Conservation (phyloP, 2,113 vertebrate species). For the Chlamydotis undulata region DNA sequence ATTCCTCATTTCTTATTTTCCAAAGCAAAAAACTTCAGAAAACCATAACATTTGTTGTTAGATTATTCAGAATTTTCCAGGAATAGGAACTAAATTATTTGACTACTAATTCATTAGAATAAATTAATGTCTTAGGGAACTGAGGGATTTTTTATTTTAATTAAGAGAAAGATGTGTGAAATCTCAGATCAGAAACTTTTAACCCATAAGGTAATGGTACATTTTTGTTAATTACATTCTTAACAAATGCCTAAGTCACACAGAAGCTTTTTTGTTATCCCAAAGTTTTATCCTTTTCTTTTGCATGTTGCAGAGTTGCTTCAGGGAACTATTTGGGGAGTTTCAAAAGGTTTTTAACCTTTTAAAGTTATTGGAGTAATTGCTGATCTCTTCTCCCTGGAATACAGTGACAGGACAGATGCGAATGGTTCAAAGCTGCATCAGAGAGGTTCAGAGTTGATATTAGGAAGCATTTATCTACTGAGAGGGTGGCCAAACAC, state of each 20-base stretch:
- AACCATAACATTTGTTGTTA: background rate
- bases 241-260: background rate
- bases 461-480: background rate
- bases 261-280: background rate
- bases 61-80: background rate
- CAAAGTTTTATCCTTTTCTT: background rate
- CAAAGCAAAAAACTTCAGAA: background rate
- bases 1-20: background rate
- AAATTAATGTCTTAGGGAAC: background rate
- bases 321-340: background rate
- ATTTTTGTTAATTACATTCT: background rate
- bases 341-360: background rate
- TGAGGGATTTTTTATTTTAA: background rate
- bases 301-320: background rate
- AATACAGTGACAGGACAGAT: background rate
- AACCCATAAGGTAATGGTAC: background rate
- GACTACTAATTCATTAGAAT: background rate
- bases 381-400: background rate
- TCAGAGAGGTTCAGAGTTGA: background rate
- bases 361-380: background rate
- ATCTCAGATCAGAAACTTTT: background rate
- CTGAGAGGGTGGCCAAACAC: background rate
- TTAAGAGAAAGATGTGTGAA: background rate
- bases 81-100: background rate
- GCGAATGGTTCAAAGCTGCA: background rate